Evolutionary conservation across 2,888 invertebrate species (phyloP).

Genomic region (Margaritifera margaritifera): DNA sequence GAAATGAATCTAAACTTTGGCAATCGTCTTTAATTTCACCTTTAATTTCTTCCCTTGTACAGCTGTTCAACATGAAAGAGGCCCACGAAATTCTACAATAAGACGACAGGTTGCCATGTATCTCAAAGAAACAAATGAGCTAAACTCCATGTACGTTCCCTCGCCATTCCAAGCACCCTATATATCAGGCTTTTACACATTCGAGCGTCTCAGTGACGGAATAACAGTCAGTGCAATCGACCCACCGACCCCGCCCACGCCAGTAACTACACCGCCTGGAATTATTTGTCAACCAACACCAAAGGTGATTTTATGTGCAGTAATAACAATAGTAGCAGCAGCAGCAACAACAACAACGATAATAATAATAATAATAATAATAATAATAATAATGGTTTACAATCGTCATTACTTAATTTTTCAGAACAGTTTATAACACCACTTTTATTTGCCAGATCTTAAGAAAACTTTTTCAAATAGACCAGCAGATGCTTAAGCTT

Average conservation of each 20-base stretch:
- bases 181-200: slow-evolving; percentile 57
- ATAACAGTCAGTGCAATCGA: slow-evolving; percentile 60
- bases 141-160: slow-evolving; percentile 55
- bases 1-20: too few relatives aligned
- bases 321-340: not conserved
- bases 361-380: too few relatives aligned
- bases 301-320: slow-evolving; percentile 70
- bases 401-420: too few relatives aligned
- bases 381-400: too few relatives aligned
- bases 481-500: too few relatives aligned
- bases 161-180: slow-evolving; percentile 61
- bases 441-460: too few relatives aligned
- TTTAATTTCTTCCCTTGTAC: slow-evolving; percentile 68
- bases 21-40: slow-evolving; percentile 2
- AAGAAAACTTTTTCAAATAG: too few relatives aligned
- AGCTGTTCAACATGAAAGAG: slow-evolving; percentile 99
- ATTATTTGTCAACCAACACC: slow-evolving; percentile 71
- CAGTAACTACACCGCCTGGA: slow-evolving; percentile 38
- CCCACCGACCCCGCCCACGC: slow-evolving; percentile 49
- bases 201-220: slow-evolving; percentile 57
- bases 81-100: slow-evolving; percentile 95
- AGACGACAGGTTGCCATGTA: slow-evolving; percentile 92
- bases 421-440: too few relatives aligned
- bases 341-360: too few relatives aligned
- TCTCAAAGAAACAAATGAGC: slow-evolving; percentile 78